A percentile compares a stretch with the other conserved stretches of the same genome.
These are phyloP conservation scores for Sebastes baramenuke DNA, from an alignment of 2,797 vertebrate species.

Conservation along the genomic window DNA sequence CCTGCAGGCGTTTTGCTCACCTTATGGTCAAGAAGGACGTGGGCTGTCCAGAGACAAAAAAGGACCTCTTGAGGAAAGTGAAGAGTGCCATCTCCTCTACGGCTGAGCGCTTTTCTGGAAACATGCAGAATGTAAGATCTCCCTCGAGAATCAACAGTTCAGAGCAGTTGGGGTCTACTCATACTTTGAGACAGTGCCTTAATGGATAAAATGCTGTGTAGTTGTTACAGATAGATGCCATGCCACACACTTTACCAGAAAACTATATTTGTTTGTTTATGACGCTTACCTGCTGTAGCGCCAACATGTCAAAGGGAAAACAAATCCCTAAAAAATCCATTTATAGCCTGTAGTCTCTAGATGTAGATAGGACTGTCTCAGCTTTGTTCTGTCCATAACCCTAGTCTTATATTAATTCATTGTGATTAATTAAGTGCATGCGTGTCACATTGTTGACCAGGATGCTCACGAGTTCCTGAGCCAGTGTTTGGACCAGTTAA, in stretches of 20 bases:
- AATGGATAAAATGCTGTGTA: background rate
- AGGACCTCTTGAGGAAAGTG: conserved; percentile 95
- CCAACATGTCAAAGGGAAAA: background rate
- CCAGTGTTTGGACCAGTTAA: conserved; percentile 98
- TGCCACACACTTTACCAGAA: background rate
- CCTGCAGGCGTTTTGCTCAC: conserved; percentile 92
- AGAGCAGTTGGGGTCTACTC: background rate
- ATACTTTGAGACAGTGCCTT: background rate
- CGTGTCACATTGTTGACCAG: conserved; percentile 66
- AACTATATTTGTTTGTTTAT: background rate
- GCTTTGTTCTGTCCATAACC: background rate
- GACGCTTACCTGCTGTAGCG: background rate
- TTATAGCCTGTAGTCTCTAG: background rate
- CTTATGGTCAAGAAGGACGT: conserved; percentile 96
- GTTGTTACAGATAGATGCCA: background rate
- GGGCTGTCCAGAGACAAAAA: conserved; percentile 94
- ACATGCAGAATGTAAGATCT: conserved; percentile 95
- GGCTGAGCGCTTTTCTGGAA: conserved; percentile 97
- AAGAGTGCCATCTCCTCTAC: conserved; percentile 98
- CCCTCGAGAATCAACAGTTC: background rate
- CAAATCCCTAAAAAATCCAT: background rate
- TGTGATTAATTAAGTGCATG: background rate
- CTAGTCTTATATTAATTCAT: background rate
- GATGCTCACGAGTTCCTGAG: conserved; percentile 99
- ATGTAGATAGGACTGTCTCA: background rate